Evolutionary conservation across 2,888 invertebrate genomes (phyloP).

Genomic region (Theodoxus fluviatilis): DNA sequence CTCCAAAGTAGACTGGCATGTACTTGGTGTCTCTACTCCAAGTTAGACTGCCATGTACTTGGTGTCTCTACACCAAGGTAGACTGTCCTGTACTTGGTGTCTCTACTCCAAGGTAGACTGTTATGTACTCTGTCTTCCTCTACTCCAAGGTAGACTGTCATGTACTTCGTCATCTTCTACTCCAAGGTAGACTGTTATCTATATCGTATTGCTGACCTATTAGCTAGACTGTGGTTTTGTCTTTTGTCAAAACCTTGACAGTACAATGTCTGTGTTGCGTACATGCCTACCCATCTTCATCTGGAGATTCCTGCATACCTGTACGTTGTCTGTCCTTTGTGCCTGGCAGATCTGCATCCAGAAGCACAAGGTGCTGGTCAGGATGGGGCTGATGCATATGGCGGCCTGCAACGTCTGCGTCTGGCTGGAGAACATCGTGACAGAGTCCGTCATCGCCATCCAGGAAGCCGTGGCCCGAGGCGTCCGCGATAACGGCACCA

Average conservation of each 20-base stretch:
- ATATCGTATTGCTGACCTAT: background rate
- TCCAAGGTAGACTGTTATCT: conserved; percentile 81
- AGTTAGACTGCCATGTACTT: too few relatives aligned
- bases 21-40: too few relatives aligned
- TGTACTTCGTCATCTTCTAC: conserved; percentile 98
- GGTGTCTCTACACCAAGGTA: too few relatives aligned
- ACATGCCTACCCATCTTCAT: background rate
- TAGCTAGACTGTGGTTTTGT: background rate
- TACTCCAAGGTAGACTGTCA: too few relatives aligned
- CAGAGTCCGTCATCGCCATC: conserved; percentile 94
- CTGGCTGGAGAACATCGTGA: conserved; percentile 92
- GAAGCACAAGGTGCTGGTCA: conserved; percentile 92
- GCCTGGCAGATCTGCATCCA: conserved; percentile 75
- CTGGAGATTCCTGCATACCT: background rate
- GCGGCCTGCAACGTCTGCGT: conserved; percentile 96
- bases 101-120: too few relatives aligned
- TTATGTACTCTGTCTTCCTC: too few relatives aligned
- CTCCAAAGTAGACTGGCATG: too few relatives aligned
- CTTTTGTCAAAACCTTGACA: background rate
- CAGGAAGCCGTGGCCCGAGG: too few relatives aligned
- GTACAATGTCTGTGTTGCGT: too few relatives aligned
- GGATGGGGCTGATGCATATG: conserved; percentile 97
- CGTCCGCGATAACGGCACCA: too few relatives aligned
- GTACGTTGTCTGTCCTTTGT: background rate
- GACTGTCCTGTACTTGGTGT: too few relatives aligned